Conservation (phyloP, 2,797 vertebrate genomes). For the Botia kubotai region DNA sequence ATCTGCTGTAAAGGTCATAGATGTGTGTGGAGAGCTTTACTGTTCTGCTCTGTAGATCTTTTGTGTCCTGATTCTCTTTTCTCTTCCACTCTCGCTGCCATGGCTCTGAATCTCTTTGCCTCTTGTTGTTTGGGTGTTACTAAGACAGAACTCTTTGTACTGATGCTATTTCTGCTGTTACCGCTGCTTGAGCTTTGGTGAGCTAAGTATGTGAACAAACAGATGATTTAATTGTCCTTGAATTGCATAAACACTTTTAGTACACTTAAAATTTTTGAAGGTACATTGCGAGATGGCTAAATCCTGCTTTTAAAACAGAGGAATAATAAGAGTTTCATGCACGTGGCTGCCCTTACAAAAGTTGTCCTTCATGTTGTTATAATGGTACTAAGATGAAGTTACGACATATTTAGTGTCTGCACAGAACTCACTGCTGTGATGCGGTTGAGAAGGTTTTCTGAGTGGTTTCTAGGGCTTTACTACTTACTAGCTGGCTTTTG, state of each 20-base stretch:
- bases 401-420: no score
- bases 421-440: no score
- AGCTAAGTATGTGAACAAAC: background rate
- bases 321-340: no score
- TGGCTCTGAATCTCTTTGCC: background rate
- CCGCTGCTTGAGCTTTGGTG: background rate
- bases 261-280: no score
- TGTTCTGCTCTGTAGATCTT: background rate
- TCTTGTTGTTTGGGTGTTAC: slow-evolving; percentile 9
- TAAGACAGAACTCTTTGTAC: background rate
- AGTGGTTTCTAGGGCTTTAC: no score
- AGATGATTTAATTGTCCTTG: background rate
- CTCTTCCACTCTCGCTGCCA: background rate
- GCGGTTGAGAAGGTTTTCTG: no score
- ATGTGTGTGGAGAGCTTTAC: background rate
- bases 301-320: no score
- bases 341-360: no score
- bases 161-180: background rate
- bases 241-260: background rate
- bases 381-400: no score
- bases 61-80: slow-evolving; percentile 20
- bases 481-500: no score
- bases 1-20: background rate
- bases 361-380: no score
- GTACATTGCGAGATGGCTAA: no score